Base-by-base conservation (phyloP, 2,113 vertebrate species). In the Callospermophilus lateralis region DNA sequence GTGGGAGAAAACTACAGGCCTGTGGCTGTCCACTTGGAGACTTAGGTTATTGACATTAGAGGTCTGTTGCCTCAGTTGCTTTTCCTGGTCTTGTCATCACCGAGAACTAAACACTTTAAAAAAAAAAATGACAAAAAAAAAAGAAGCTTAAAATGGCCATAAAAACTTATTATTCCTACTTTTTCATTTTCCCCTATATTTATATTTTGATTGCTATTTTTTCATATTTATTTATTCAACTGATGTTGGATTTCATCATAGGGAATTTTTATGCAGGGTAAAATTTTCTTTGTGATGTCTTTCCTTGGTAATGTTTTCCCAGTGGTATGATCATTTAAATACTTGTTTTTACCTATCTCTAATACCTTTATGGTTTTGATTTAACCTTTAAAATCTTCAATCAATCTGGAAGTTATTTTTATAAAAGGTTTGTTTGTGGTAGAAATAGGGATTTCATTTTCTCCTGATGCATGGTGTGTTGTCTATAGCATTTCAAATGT, bases 381-480 rank as follows among this genome's bases (percentile, higher is more conserved):
- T 73, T 76, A 58, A 68, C 67, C 20, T 85, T 70, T 80, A 39
- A 85, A 67, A 74, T 61, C 11, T 68, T 93, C 67, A 37, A 30
- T 93, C 58, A 37, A n/a, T 53, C 3, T 76, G 42, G 17, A 90
- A 42, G 74, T 76, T 81, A 80, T 55, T 80, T 78, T 77, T 37
- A 86, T 68, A 42, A 42, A 53, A 53, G 8, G 4, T 4, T 26
- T 67, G 4, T 4, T 26, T 67, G 11, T 24, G 9, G 10, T 32
- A 92, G 73, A 95, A 92, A 89, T 74, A 37, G 9, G 28, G 30
- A 37, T 93, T 90, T 72, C 34, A 22, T 48, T 58, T 80, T 65
- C 32, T 53, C 16, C 11, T 20, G 9, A 42, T 80, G 0, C 45
- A 51, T 68, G 37, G 53, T 2, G 32, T 28, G 3, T 90, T 72